Evolutionary conservation across 2,888 invertebrate species (phyloP).

Genomic region (Danaus chrysippus): DNA sequence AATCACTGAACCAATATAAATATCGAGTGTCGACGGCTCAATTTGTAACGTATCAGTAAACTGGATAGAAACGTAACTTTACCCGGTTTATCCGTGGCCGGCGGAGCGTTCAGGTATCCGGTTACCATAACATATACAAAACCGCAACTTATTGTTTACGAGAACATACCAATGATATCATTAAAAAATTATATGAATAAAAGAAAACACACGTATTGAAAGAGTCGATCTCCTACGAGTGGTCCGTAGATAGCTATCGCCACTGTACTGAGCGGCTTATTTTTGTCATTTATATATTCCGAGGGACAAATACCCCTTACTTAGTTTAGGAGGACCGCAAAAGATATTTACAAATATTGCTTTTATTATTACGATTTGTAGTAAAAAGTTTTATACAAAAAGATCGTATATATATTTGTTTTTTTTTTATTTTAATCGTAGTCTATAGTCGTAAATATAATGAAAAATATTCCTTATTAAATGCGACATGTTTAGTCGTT

Average conservation of each 20-base stretch:
- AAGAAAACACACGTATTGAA: conserved; percentile 61
- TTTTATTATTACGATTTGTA: conserved; percentile 11
- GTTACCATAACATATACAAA: conserved; percentile 46
- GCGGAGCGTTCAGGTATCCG: conserved; percentile 52
- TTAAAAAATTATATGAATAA: conserved; percentile 35
- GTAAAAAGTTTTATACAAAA: conserved; percentile 21
- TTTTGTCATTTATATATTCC: conserved; percentile 78
- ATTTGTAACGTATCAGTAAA: conserved; percentile 60
- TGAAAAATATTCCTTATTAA: too few species aligned
- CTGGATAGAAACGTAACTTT: conserved; percentile 52
- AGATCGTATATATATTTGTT: neutral
- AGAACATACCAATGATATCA: conserved; percentile 30
- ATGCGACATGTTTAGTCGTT: too few species aligned
- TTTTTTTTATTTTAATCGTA: too few species aligned
- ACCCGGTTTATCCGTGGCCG: conserved; percentile 51
- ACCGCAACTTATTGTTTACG: conserved; percentile 61
- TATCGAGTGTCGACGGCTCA: conserved; percentile 53
- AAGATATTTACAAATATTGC: neutral
- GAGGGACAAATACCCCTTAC: conserved; percentile 71
- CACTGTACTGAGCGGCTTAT: conserved; percentile 71
- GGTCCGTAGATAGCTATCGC: conserved; percentile 69
- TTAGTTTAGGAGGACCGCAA: conserved; percentile 18
- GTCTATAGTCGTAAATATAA: too few species aligned
- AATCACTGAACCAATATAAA: conserved; percentile 37
- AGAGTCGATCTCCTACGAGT: conserved; percentile 70